phyloP scores from a whole-genome alignment of 1,140 invertebrate species.

The Melanaphis sacchari region DNA sequence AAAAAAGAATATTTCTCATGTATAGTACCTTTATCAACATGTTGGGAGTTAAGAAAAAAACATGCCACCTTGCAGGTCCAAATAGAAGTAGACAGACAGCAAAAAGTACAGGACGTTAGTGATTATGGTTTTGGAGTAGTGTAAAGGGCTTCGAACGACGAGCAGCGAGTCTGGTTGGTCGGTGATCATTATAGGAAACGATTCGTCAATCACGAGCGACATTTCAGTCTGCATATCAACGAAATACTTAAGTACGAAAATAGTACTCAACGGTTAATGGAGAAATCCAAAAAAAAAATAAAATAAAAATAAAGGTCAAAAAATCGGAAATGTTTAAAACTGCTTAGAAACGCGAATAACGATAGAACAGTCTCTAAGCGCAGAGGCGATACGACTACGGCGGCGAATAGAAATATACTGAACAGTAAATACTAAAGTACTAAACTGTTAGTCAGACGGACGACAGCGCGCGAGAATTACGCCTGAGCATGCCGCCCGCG shows the following conservation, averaged over 20 bases:
- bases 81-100: constrained; percentile 37
- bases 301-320: not conserved
- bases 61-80: constrained; percentile 32
- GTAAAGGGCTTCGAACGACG: not conserved
- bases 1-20: not conserved
- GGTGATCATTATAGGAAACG: not conserved
- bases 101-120: constrained; percentile 42
- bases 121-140: constrained; percentile 33
- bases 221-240: not conserved
- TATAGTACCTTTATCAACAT: not conserved
- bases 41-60: constrained; percentile 14
- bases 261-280: not conserved
- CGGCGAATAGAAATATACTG: not conserved
- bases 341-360: not conserved
- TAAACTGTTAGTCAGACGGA: not conserved
- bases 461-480: not conserved
- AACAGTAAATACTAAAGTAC: not conserved
- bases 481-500: not conserved
- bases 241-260: not conserved
- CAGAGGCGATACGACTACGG: not conserved
- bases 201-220: not conserved
- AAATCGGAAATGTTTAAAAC: not conserved
- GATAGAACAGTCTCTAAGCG: not conserved
- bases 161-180: not conserved
- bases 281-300: not conserved